Percentiles rank a stretch among this genome's conserved stretches.
These are phyloP conservation scores for Fissipunctia ypsillon DNA, from an alignment of 2,888 invertebrate species.

Conservation along the genomic window DNA sequence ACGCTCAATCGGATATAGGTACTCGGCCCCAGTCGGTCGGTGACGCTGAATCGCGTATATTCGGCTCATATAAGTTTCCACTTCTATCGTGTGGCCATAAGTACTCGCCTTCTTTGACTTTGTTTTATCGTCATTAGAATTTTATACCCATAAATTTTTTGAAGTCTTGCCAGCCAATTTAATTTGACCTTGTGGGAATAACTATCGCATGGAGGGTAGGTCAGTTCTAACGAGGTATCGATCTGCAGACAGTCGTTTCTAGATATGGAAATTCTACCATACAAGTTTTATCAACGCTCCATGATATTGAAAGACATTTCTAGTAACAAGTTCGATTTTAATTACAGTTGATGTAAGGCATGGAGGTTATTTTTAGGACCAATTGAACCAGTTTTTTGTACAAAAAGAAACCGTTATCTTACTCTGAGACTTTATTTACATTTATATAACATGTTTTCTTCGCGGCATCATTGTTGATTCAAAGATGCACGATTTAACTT, in stretches of 20 bases:
- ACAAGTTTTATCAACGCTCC: not conserved
- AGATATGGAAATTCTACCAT: not conserved
- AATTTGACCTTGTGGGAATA: not conserved
- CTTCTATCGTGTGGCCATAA: not conserved
- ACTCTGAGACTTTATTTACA: not conserved
- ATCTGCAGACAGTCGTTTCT: not conserved
- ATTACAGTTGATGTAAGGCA: not conserved
- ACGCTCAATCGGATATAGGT: no score
- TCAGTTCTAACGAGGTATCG: not conserved
- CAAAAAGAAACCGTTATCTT: not conserved
- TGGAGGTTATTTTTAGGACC: not conserved
- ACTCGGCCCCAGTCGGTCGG: no score
- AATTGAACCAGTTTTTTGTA: not conserved
- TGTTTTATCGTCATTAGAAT: not conserved
- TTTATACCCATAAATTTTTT: not conserved
- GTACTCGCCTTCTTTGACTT: no score
- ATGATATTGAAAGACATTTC: not conserved
- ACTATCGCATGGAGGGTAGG: not conserved
- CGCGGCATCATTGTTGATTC: not conserved
- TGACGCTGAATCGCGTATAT: not conserved
- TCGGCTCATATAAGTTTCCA: not conserved
- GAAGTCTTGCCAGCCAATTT: not conserved
- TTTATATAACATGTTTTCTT: not conserved
- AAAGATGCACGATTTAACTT: not conserved
- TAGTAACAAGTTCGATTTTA: not conserved